Evolutionary conservation across 1,140 invertebrate genomes (phyloP).

Genomic region (Periplaneta americana): DNA sequence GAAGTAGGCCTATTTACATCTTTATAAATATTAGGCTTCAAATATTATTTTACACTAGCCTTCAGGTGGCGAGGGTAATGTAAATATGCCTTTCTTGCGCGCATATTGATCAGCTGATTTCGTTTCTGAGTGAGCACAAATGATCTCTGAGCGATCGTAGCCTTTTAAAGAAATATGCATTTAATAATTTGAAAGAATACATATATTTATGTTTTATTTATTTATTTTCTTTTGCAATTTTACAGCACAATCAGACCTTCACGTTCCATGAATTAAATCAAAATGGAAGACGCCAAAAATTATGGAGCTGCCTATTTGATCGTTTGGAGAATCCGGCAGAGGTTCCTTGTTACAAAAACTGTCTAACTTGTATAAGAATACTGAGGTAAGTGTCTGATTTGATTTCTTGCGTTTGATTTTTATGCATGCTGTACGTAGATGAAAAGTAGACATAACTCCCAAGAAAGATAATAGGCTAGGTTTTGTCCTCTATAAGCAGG

Average conservation of each 20-base stretch:
- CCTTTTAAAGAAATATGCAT: background rate
- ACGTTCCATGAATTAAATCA: constrained; percentile 11
- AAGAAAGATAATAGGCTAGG: no score
- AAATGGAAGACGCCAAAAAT: background rate
- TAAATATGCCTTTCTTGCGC: no score
- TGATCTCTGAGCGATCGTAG: background rate
- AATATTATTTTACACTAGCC: no score
- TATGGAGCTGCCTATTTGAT: constrained; percentile 1
- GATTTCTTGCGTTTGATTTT: no score
- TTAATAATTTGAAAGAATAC: background rate
- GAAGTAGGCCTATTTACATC: no score
- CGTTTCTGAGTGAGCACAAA: background rate
- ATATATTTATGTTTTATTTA: background rate
- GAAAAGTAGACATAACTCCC: no score
- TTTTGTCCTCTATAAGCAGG: no score
- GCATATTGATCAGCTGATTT: background rate
- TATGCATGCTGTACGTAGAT: no score
- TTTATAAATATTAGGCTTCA: no score
- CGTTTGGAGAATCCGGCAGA: background rate
- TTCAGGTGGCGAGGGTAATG: no score
- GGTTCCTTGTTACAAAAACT: background rate
- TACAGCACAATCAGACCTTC: constrained; percentile 3
- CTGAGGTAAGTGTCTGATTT: no score
- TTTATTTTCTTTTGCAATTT: background rate
- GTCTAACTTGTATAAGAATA: constrained; percentile 9